Percentiles rank a stretch among this genome's conserved stretches.
Conservation (phyloP, 2,888 invertebrate species). For the Harpalus rufipes region DNA sequence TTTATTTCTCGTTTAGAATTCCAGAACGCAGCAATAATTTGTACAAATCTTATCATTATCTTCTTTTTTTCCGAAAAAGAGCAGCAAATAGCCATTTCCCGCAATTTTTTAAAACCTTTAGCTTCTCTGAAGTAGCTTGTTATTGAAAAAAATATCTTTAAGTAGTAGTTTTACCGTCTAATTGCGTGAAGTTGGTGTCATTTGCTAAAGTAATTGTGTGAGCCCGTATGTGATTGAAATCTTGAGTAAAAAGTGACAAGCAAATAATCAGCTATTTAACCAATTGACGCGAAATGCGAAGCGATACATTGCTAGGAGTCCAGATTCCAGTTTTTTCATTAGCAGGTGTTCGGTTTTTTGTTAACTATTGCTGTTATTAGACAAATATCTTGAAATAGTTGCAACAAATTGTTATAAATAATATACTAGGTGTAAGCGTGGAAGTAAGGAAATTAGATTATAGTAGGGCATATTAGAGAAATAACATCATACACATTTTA, state of each 20-base stretch:
- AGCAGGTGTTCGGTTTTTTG: slow-evolving; percentile 16
- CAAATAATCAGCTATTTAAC: slow-evolving; percentile 49
- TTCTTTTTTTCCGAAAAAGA: not conserved
- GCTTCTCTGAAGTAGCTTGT: not conserved
- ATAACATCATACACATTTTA: no score
- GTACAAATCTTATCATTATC: not conserved
- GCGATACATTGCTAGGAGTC: slow-evolving; percentile 23
- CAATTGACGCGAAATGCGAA: slow-evolving; percentile 15
- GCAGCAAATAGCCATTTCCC: not conserved
- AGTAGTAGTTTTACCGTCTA: not conserved
- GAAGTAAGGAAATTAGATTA: no score
- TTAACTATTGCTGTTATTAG: not conserved
- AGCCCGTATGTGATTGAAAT: slow-evolving; percentile 42
- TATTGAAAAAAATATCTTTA: slow-evolving; percentile 15
- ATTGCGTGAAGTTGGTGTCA: slow-evolving; percentile 16
- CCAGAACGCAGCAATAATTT: not conserved
- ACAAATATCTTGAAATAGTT: no score
- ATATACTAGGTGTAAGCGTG: no score
- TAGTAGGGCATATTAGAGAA: no score
- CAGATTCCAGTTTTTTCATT: slow-evolving; percentile 16
- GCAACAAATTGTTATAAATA: no score
- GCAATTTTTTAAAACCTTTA: not conserved
- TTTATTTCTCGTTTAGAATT: not conserved
- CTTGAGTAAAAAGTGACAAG: slow-evolving; percentile 46
- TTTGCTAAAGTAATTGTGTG: slow-evolving; percentile 1